These are phyloP conservation scores for Dendrolimus kikuchii DNA, from an alignment of 1,140 invertebrate species.

Conservation along the genomic window DNA sequence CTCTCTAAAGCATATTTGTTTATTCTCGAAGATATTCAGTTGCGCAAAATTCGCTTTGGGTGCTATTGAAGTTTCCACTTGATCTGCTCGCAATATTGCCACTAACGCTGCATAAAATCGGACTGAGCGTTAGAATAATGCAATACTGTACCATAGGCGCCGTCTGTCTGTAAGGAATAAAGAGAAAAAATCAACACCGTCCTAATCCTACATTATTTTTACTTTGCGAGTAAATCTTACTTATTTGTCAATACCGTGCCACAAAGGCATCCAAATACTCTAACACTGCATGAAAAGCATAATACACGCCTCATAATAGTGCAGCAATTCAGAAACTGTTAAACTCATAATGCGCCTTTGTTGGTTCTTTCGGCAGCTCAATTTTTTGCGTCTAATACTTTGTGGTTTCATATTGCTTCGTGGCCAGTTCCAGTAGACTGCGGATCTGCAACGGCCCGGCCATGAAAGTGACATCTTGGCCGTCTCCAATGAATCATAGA, in stretches of 20 bases:
- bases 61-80: constrained; percentile 50
- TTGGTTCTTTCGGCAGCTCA: constrained; percentile 55
- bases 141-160: constrained; percentile 57
- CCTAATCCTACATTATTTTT: constrained; percentile 67
- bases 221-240: constrained; percentile 58
- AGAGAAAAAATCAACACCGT: constrained; percentile 30
- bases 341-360: constrained; percentile 68
- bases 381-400: constrained; percentile 39
- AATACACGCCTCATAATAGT: constrained; percentile 67
- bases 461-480: constrained; percentile 26
- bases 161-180: constrained; percentile 32
- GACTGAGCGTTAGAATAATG: constrained; percentile 42
- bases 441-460: too few species aligned
- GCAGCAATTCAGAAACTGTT: constrained; percentile 66
- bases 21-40: constrained; percentile 30
- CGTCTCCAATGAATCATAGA: constrained; percentile 52
- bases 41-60: constrained; percentile 40
- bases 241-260: constrained; percentile 69
- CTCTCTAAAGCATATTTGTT: constrained; percentile 26
- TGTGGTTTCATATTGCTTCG: constrained; percentile 38
- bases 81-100: constrained; percentile 51
- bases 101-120: constrained; percentile 31
- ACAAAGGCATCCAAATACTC: constrained; percentile 67
- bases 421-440: constrained; percentile 37
- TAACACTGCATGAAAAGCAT: constrained; percentile 57